Evolutionary conservation across 2,797 vertebrate species (phyloP).

Genomic region (Tenualosa ilisha): DNA sequence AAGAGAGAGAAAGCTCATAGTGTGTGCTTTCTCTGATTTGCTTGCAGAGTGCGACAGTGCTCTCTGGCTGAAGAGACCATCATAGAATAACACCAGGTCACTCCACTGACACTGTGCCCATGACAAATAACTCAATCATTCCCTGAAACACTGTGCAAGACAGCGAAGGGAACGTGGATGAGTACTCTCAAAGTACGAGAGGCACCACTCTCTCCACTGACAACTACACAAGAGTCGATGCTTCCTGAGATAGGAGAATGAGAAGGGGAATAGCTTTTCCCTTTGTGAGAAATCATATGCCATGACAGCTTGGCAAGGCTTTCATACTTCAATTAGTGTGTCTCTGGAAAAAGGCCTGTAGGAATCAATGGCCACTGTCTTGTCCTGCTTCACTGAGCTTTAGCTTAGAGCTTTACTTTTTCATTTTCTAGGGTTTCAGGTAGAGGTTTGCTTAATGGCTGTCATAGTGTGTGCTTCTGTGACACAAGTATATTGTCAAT

Average conservation of each 20-base stretch:
- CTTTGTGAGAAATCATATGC: neutral
- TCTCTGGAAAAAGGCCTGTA: neutral
- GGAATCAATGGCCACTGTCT: neutral
- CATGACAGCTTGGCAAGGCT: slow-evolving; percentile 10
- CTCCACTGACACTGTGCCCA: neutral
- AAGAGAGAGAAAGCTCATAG: neutral
- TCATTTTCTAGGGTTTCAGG: neutral
- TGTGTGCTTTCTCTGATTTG: no score
- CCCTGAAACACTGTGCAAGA: neutral
- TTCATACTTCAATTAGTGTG: slow-evolving; percentile 12
- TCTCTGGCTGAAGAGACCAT: neutral
- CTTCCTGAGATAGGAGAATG: neutral
- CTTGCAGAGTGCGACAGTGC: neutral
- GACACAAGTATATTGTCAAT: neutral
- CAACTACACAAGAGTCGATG: neutral
- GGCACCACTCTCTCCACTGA: neutral
- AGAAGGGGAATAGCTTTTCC: neutral
- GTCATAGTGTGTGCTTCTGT: neutral
- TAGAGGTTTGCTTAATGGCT: neutral
- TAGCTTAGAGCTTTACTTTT: neutral
- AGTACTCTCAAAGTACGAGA: neutral
- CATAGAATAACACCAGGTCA: neutral
- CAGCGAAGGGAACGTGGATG: neutral
- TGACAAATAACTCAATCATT: neutral
- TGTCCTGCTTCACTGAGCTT: neutral